Conservation (phyloP, 1,140 invertebrate genomes). For the Oryctes rhinoceros region DNA sequence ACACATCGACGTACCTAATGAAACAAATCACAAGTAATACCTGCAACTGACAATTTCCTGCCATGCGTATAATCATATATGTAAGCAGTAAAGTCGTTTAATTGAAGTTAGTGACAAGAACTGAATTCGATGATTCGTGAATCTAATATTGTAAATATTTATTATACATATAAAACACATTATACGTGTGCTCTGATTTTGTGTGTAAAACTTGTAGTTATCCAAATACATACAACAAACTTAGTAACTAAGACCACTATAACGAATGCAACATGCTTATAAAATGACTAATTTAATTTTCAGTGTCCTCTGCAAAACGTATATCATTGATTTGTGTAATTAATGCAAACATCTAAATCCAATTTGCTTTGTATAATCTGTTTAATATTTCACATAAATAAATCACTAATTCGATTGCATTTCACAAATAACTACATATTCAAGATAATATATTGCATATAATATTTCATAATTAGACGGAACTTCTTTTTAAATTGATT, state of each 20-base stretch:
- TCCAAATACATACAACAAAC: too few relatives aligned
- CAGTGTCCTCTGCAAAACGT: too few relatives aligned
- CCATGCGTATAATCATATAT: neutral
- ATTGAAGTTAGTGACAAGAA: neutral
- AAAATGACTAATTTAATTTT: neutral
- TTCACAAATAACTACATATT: too few relatives aligned
- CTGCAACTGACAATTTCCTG: neutral
- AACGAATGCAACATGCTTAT: neutral
- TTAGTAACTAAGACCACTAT: neutral
- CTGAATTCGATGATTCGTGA: neutral
- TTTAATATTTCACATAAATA: too few relatives aligned
- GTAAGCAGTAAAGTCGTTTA: conserved; percentile 4
- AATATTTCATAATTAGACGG: too few relatives aligned
- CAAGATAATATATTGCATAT: too few relatives aligned
- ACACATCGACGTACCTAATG: neutral
- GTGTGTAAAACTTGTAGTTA: neutral
- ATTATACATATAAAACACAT: neutral
- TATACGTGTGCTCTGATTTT: neutral
- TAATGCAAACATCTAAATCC: too few relatives aligned
- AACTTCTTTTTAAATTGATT: too few relatives aligned
- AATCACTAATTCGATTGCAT: too few relatives aligned
- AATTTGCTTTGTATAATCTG: too few relatives aligned
- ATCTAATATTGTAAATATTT: neutral
- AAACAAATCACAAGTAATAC: conserved; percentile 11
- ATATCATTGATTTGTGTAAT: too few relatives aligned